Evolutionary conservation across 2,797 vertebrate species (phyloP), one percentile per base, ranked within the genome.

Genomic region (Poliocrania exsul): DNA sequence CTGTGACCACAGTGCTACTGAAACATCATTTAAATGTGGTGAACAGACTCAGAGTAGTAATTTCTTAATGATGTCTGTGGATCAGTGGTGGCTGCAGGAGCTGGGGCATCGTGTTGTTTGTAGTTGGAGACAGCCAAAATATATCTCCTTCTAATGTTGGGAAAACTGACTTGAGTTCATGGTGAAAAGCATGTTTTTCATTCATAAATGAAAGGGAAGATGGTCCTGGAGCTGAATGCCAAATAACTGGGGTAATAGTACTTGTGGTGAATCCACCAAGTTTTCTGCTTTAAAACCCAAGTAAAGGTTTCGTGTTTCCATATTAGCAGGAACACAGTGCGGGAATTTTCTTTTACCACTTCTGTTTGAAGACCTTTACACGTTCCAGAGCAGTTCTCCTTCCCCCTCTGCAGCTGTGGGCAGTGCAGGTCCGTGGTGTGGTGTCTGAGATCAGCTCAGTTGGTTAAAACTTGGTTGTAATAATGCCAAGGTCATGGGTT

Each of bases 21-120:
- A 85, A 95, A 50, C 25, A 40, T 85, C 54, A 91, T 85, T 87
- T 87, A 67, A 90, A 87, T 87, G 81, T 90, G 71, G 88, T 81
- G 65, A 91, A 67, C 70, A 67, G 87, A 44, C 86, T 86, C 67
- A 47, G 16, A 83, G 65, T 37, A 77, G 81, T 81, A 64, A 87
- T 90, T 94, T 67, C 33, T 86, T 73, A 77, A 28, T 74, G 47
- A 74, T 31, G 67, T 53, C 51, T 82, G 6, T 60, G 85, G 50
- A 74, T 81, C 42, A 53, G 82, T 58, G 66, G 54, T 81, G 71
- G 44, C 78, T 81, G 83, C 88, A 93, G 35, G 51, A 77, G 62
- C 66, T 72, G 38, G n/a, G 21, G 37, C 28, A 0, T 64, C 29
- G 16, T 65, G 35, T 7, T 92, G 66, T 71, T 86, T 35, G 38